These are phyloP conservation scores for Salvelinus namaycush DNA, from an alignment of 2,113 vertebrate species.

Conservation along the genomic window DNA sequence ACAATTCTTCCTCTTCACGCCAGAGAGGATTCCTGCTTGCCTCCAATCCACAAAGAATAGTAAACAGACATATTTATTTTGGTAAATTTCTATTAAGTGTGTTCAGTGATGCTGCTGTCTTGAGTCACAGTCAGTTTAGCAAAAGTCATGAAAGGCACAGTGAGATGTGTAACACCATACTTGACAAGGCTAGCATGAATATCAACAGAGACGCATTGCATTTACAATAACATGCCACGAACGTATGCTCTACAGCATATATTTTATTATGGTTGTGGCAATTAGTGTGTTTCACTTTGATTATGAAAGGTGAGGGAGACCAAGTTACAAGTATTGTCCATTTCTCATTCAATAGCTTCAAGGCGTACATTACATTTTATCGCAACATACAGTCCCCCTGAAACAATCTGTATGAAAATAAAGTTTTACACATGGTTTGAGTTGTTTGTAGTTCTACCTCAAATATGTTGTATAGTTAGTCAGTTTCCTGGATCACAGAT, in stretches of 20 bases:
- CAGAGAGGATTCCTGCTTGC: slow-evolving; percentile 46
- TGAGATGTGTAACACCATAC: slow-evolving; percentile 46
- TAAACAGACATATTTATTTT: slow-evolving; percentile 64
- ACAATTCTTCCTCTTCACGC: slow-evolving; percentile 65
- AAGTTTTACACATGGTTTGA: slow-evolving; percentile 62
- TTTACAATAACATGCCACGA: slow-evolving; percentile 28
- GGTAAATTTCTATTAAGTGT: slow-evolving; percentile 65
- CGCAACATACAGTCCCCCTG: slow-evolving; percentile 62
- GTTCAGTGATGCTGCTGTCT: slow-evolving; percentile 59
- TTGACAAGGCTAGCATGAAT: slow-evolving; percentile 50
- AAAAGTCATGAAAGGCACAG: slow-evolving; percentile 49
- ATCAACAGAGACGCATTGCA: slow-evolving; percentile 56
- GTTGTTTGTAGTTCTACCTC: slow-evolving; percentile 67
- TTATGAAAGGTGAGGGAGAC: slow-evolving; percentile 47
- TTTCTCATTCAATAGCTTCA: slow-evolving; percentile 66
- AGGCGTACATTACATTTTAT: slow-evolving; percentile 71
- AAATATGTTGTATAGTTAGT: slow-evolving; percentile 66
- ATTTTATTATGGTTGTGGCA: slow-evolving; percentile 48
- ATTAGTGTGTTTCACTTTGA: slow-evolving; percentile 64
- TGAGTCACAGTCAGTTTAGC: slow-evolving; percentile 63
- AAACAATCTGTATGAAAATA: slow-evolving; percentile 76
- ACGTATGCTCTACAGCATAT: slow-evolving; percentile 24
- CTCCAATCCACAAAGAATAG: slow-evolving; percentile 39
- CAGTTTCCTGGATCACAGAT: slow-evolving; percentile 69
- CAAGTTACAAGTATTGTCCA: slow-evolving; percentile 64